These are phyloP conservation scores for human (Homo sapiens) DNA, from an alignment of 2,113 vertebrate species.

Conservation along the genomic window GRCh38 chr9:81362501-81363000, in stretches of 20 bases:
- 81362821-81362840: neutral
- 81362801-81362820: neutral
- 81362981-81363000: neutral
- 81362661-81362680: neutral
- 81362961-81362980: neutral
- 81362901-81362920: neutral
- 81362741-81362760: neutral
- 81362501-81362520: neutral
- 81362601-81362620: neutral
- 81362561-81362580: neutral
- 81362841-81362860: neutral
- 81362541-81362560: neutral
- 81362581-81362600: neutral
- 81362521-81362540: neutral
- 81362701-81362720: neutral
- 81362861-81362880: neutral
- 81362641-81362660: neutral
- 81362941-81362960: accelerated
- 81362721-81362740: neutral
- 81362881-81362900: neutral
- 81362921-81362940: neutral
- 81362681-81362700: neutral
- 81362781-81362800: neutral
- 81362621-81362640: neutral
- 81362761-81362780: neutral